A percentile compares a stretch with the other conserved stretches of the same genome.
These are phyloP conservation scores for Hydrolagus colliei DNA, from an alignment of 2,797 vertebrate species.

Conservation along the genomic window DNA sequence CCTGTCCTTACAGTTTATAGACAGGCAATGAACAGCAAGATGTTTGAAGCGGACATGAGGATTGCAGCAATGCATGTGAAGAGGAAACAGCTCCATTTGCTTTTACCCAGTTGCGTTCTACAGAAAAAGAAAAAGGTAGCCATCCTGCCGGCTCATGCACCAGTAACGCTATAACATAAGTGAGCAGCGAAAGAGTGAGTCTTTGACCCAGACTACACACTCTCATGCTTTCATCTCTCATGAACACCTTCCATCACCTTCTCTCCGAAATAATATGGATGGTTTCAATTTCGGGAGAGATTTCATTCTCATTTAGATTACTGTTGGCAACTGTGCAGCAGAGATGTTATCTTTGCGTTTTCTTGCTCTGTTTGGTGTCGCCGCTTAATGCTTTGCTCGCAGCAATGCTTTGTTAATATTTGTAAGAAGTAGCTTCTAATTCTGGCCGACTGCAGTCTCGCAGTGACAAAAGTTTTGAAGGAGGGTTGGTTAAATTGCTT, in stretches of 20 bases:
- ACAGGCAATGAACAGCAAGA: conserved; percentile 78
- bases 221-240: conserved; percentile 35
- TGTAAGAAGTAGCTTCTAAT: background rate
- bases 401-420: background rate
- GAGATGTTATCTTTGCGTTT: background rate
- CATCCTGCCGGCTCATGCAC: background rate
- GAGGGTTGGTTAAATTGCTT: background rate
- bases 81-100: conserved; percentile 71
- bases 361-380: background rate
- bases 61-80: conserved; percentile 77
- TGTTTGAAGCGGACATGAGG: conserved; percentile 81
- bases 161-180: background rate
- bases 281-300: background rate
- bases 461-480: background rate
- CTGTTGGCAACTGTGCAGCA: background rate
- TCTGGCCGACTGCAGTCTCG: too few species aligned
- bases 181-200: background rate
- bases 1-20: conserved; percentile 65
- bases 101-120: conserved; percentile 69
- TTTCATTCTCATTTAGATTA: background rate
- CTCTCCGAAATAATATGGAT: background rate
- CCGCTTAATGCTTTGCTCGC: background rate
- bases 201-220: background rate
- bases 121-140: conserved; percentile 73
- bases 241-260: too few species aligned